phyloP scores from a whole-genome alignment of 2,888 invertebrate species.

The Phyllotreta cruciferae region DNA sequence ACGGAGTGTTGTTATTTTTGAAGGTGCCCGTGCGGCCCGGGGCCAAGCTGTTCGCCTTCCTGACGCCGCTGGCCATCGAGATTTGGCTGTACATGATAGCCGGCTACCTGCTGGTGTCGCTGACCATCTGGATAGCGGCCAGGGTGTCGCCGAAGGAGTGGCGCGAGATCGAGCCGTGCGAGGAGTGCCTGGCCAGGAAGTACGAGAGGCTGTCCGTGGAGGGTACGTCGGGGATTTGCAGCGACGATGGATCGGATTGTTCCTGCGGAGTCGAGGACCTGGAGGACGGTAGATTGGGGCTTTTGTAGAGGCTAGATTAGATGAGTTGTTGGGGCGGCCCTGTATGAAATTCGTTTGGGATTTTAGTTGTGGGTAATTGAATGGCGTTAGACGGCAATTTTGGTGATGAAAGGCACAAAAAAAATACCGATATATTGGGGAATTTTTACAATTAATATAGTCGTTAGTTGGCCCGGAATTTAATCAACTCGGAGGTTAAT shows the following conservation, averaged over 20 bases:
- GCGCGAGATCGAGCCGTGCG: slow-evolving; percentile 69
- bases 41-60: slow-evolving; percentile 80
- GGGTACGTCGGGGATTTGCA: slow-evolving; percentile 50
- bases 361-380: too few relatives aligned
- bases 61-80: slow-evolving; percentile 83
- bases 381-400: too few relatives aligned
- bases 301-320: slow-evolving; percentile 1
- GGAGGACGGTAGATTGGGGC: slow-evolving; percentile 8
- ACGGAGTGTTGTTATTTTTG: slow-evolving; percentile 3
- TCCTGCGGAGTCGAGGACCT: slow-evolving; percentile 11
- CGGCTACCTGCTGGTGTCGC: slow-evolving; percentile 80
- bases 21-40: slow-evolving; percentile 56
- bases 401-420: too few relatives aligned
- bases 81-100: slow-evolving; percentile 84
- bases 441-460: too few relatives aligned
- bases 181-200: slow-evolving; percentile 61
- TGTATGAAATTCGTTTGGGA: too few relatives aligned
- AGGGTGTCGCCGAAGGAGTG: slow-evolving; percentile 85
- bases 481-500: too few relatives aligned
- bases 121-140: slow-evolving; percentile 85
- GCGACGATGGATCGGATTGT: slow-evolving; percentile 38
- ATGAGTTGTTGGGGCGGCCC: background rate
- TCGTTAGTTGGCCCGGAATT: too few relatives aligned
- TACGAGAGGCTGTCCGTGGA: slow-evolving; percentile 46
- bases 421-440: too few relatives aligned